Conservation (phyloP, 92 coral and sea anemone genomes). For the Zoanthus sansibaricus region DNA sequence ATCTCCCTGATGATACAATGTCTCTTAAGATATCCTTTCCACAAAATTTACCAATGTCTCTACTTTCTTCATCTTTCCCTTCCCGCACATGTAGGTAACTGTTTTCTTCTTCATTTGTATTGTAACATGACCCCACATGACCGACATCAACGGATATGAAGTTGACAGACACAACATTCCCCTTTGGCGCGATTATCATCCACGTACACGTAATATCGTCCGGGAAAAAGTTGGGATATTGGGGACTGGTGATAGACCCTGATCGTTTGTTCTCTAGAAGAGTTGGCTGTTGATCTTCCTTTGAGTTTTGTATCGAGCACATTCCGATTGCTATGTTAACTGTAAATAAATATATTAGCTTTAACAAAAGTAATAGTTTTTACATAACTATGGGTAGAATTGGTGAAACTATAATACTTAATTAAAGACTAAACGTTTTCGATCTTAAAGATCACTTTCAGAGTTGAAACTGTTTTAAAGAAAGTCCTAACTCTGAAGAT, state of each 20-base stretch:
- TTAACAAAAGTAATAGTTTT: background rate
- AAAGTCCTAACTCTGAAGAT: too few relatives aligned
- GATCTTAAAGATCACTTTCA: too few relatives aligned
- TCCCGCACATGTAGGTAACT: constrained; percentile 33
- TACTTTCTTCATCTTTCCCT: constrained; percentile 9
- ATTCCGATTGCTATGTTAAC: background rate
- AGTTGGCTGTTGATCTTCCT: background rate
- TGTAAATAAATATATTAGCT: background rate
- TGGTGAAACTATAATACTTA: too few relatives aligned
- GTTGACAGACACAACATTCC: background rate
- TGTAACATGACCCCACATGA: constrained; percentile 33
- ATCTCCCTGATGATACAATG: constrained; percentile 26
- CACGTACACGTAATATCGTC: constrained; percentile 33
- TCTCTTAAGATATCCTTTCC: background rate
- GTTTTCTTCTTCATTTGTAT: background rate
- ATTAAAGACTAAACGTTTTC: too few relatives aligned
- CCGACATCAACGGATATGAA: constrained; percentile 36
- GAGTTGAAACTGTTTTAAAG: too few relatives aligned
- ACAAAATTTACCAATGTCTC: constrained; percentile 37
- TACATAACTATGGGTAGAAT: too few relatives aligned
- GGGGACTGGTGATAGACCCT: constrained; percentile 24
- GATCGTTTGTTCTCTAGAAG: constrained; percentile 22
- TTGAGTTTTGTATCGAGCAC: constrained; percentile 2
- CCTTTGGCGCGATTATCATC: constrained; percentile 33
- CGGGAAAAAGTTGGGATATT: constrained; percentile 19